Evolutionary conservation across 2,113 vertebrate genomes (phyloP).

Genomic region (Alligator mississippiensis): DNA sequence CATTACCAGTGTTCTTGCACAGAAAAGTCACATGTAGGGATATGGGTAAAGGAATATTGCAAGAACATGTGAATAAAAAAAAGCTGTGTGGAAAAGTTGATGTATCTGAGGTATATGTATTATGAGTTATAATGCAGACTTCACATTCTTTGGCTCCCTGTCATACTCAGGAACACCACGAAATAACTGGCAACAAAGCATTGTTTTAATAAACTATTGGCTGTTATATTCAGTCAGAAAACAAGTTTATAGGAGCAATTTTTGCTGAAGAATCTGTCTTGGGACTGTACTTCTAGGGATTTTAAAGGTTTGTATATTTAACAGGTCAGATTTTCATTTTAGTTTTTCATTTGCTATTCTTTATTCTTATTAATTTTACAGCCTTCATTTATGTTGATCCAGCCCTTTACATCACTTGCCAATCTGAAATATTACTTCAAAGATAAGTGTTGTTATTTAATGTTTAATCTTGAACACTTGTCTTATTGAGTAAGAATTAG

Average conservation of each 20-base stretch:
- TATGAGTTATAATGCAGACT: not conserved
- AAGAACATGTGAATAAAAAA: not conserved
- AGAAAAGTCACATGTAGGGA: not conserved
- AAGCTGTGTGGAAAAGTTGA: not conserved
- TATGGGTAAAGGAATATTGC: not conserved
- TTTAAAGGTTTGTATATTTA: slow-evolving; percentile 62
- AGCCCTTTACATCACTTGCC: slow-evolving; percentile 33
- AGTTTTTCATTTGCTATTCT: slow-evolving; percentile 35
- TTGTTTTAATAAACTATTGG: slow-evolving; percentile 6
- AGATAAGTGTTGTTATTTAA: slow-evolving; percentile 70
- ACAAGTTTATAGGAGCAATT: slow-evolving; percentile 28
- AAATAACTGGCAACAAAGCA: not conserved
- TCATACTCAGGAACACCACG: not conserved
- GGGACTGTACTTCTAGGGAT: not conserved
- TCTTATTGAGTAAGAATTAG: slow-evolving; percentile 65
- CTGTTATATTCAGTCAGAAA: not conserved
- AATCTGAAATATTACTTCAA: slow-evolving; percentile 63
- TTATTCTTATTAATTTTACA: slow-evolving; percentile 42
- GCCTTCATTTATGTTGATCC: slow-evolving; percentile 47
- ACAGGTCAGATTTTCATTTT: slow-evolving; percentile 19
- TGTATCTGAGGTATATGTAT: not conserved
- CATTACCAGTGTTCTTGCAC: not conserved
- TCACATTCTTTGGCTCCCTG: not conserved
- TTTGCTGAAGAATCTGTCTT: slow-evolving; percentile 35
- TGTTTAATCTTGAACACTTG: slow-evolving; percentile 59